Percentiles rank a stretch among this genome's conserved stretches.
Evolutionary conservation across 2,888 invertebrate genomes (phyloP).

Genomic region (Drosophila kambysellisi): DNA sequence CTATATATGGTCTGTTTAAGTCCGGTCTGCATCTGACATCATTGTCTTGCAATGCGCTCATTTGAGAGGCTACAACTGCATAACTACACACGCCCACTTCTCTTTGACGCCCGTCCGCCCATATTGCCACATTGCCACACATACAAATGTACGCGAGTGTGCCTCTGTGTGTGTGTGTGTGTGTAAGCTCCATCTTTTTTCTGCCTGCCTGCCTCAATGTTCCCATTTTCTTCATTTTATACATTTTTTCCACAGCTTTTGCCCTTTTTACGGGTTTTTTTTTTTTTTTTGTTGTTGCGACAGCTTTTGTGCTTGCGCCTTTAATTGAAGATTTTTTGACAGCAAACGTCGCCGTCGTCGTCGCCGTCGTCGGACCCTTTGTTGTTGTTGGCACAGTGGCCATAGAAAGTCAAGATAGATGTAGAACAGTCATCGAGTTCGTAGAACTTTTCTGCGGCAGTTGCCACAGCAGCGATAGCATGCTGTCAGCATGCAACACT

Average conservation of each 20-base stretch:
- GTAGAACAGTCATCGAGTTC: conserved; percentile 64
- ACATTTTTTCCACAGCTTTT: conserved; percentile 39
- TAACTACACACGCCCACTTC: conserved; percentile 42
- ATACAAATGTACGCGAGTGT: background rate
- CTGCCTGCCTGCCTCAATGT: conserved; percentile 32
- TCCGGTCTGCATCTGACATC: conserved; percentile 69
- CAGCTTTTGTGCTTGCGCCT: conserved; percentile 77
- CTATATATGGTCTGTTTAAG: conserved; percentile 31
- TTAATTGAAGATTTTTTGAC: conserved; percentile 79
- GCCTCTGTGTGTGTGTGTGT: conserved; percentile 14
- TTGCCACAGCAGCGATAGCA: conserved; percentile 44
- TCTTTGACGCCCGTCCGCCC: conserved; percentile 12
- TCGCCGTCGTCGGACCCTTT: conserved; percentile 19
- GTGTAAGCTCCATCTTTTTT: background rate
- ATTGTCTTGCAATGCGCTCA: conserved; percentile 77
- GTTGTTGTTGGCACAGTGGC: conserved; percentile 22
- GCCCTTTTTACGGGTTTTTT: conserved; percentile 28
- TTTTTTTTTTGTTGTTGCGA: conserved; percentile 45
- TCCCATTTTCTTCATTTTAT: conserved; percentile 56
- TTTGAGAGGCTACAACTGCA: conserved; percentile 64
- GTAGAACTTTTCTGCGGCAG: conserved; percentile 66
- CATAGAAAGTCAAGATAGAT: conserved; percentile 71
- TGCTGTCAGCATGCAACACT: conserved; percentile 29
- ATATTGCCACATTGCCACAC: conserved; percentile 19
- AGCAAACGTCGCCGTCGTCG: conserved; percentile 71